A percentile compares a stretch with the other conserved stretches of the same genome.
These are phyloP conservation scores for Cryptocheilus praepositus DNA, from an alignment of 2,888 invertebrate genomes.

Conservation along the genomic window DNA sequence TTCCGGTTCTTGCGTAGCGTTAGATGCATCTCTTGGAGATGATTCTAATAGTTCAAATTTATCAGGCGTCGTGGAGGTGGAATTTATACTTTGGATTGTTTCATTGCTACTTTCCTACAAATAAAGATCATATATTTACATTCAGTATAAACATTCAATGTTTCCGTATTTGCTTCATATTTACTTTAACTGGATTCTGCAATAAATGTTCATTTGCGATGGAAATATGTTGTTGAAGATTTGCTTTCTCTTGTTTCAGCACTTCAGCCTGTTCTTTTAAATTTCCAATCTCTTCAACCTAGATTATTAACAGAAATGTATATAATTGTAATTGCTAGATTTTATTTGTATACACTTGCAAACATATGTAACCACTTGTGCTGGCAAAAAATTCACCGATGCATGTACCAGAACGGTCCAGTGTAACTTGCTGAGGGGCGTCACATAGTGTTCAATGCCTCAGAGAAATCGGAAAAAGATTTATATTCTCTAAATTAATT, in stretches of 20 bases:
- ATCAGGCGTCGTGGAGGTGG: slow-evolving; percentile 70
- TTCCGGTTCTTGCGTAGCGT: slow-evolving; percentile 60
- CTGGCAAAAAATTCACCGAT: no score
- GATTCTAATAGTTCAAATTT: slow-evolving; percentile 71
- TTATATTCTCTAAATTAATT: no score
- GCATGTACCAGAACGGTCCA: no score
- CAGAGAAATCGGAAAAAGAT: no score
- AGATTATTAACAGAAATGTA: slow-evolving; percentile 51
- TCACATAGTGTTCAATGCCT: no score
- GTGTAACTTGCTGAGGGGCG: no score
- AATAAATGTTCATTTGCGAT: slow-evolving; percentile 41
- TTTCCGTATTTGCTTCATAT: not conserved
- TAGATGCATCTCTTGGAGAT: slow-evolving; percentile 58
- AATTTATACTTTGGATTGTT: slow-evolving; percentile 63
- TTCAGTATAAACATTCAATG: not conserved
- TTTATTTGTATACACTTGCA: not conserved
- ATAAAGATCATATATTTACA: not conserved
- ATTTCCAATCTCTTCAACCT: slow-evolving; percentile 78
- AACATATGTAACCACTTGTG: no score
- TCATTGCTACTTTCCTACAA: slow-evolving; percentile 56
- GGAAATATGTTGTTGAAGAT: slow-evolving; percentile 76
- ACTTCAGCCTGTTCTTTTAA: slow-evolving; percentile 77
- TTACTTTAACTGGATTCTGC: slow-evolving; percentile 50
- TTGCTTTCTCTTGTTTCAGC: slow-evolving; percentile 78
- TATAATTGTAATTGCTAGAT: not conserved